Conservation (phyloP, 1,140 invertebrate genomes). For the Drosophila guanche region DNA sequence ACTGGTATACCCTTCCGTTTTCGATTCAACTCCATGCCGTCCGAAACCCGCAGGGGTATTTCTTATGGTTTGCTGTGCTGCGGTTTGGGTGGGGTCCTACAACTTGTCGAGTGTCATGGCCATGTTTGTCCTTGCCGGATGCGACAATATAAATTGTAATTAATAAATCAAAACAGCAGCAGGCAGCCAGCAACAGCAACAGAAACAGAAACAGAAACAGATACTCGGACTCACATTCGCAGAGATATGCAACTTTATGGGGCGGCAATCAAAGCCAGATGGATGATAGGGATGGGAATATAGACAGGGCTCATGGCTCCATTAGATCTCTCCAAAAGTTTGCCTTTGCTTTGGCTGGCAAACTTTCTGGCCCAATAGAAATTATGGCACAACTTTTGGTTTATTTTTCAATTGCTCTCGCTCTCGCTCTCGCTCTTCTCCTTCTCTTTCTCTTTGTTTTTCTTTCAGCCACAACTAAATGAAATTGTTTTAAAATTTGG, state of each 20-base stretch:
- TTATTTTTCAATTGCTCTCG: slow-evolving; percentile 40
- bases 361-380: slow-evolving; percentile 23
- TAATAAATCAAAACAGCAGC: slow-evolving; percentile 74
- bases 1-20: no score
- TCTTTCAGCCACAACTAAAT: slow-evolving; percentile 48
- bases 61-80: slow-evolving; percentile 1
- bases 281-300: not conserved
- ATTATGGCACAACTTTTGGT: slow-evolving; percentile 40
- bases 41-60: no score
- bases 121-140: slow-evolving; percentile 35
- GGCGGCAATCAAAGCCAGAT: slow-evolving; percentile 43
- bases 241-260: slow-evolving; percentile 41
- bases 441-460: slow-evolving; percentile 4
- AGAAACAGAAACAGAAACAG: slow-evolving; percentile 25
- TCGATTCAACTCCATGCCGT: no score
- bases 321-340: slow-evolving; percentile 31
- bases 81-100: not conserved
- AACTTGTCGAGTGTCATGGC: slow-evolving; percentile 37
- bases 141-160: slow-evolving; percentile 75
- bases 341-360: not conserved
- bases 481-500: slow-evolving; percentile 70
- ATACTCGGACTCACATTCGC: not conserved
- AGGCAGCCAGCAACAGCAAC: slow-evolving; percentile 33
- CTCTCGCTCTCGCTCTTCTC: slow-evolving; percentile 6
- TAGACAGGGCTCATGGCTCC: slow-evolving; percentile 5